These are phyloP conservation scores for Blera fallax DNA, from an alignment of 2,888 invertebrate genomes.

Conservation along the genomic window DNA sequence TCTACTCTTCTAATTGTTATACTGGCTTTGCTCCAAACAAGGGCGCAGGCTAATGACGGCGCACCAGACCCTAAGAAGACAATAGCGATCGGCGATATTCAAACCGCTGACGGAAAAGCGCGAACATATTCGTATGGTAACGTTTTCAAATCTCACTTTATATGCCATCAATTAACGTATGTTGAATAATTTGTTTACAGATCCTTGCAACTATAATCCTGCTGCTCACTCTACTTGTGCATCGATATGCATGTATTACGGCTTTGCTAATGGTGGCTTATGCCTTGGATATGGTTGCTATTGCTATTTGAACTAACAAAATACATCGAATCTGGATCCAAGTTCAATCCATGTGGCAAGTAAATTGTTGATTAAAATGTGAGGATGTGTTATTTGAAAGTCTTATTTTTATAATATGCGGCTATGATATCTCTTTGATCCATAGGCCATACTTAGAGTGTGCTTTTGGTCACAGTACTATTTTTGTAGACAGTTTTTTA, in stretches of 20 bases:
- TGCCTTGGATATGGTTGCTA: constrained; percentile 45
- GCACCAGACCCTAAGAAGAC: not conserved
- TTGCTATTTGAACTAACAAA: constrained; percentile 15
- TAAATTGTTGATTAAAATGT: not conserved
- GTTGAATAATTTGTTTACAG: not conserved
- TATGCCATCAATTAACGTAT: not conserved
- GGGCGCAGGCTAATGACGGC: not conserved
- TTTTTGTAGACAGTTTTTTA: no score
- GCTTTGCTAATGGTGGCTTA: constrained; percentile 34
- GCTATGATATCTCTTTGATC: no score
- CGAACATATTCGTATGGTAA: constrained; percentile 6
- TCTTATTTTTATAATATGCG: no score
- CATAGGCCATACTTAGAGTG: no score
- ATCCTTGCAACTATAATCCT: constrained; percentile 46
- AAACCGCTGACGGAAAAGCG: not conserved
- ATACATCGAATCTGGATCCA: not conserved
- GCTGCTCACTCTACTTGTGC: constrained; percentile 1
- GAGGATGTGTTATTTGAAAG: not conserved
- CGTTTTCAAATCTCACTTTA: not conserved
- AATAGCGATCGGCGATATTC: not conserved
- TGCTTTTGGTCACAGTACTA: no score
- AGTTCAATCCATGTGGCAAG: not conserved
- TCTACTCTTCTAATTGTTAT: not conserved
- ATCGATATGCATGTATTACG: not conserved
- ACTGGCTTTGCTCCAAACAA: not conserved